Evolutionary conservation across 2,797 vertebrate species (phyloP), one percentile per base, ranked within the genome.

Genomic region (Pipistrellus nathusii): DNA sequence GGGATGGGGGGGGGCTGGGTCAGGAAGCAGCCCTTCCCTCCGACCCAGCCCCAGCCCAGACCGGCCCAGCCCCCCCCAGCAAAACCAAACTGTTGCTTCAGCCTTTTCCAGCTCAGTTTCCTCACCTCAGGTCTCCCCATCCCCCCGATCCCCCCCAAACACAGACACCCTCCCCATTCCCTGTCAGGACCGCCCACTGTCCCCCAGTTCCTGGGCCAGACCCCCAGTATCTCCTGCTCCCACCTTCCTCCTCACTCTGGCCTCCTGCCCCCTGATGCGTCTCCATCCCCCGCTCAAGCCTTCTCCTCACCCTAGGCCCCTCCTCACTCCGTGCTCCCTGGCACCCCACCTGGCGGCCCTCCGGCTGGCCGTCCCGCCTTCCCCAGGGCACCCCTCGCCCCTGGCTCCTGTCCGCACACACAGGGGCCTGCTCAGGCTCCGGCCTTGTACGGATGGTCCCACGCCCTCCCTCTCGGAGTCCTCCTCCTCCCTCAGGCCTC

Each of bases 121-220:
- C n/a, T 48, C 9, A 17, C 25, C 41, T 46, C 4, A 2, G 13
- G 12, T n/a, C 30, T 57, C 55, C 59, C 25, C 48, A 10, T 11
- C 44, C 51, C 15, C 48, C 1, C 14, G 3, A 6, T 3, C 12
- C 27, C 3, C 14, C 7, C 8, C 12, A 6, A 41, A 27, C 3
- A 27, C 2, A 15, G 41, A 38, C 53, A 10, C 69, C 30, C 81
- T 14, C 55, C 66, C 17, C n/a, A 17, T 3, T 2, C 32, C 17
- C 38, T 53, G 9, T 8, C 82, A 48, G 71, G 71, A 13, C 46
- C 2, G 1, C 30, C 13, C 53, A 55, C 81, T 59, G 41, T 7
- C 82, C 38, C 51, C 17, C 27, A 44, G 18, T 3, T 14, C 14
- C 68, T 5, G 23, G 25, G 23, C 66, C 41, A 69, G 38, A 38